Conservation (phyloP, 2,797 vertebrate genomes). For the Sarcophilus harrisii region DNA sequence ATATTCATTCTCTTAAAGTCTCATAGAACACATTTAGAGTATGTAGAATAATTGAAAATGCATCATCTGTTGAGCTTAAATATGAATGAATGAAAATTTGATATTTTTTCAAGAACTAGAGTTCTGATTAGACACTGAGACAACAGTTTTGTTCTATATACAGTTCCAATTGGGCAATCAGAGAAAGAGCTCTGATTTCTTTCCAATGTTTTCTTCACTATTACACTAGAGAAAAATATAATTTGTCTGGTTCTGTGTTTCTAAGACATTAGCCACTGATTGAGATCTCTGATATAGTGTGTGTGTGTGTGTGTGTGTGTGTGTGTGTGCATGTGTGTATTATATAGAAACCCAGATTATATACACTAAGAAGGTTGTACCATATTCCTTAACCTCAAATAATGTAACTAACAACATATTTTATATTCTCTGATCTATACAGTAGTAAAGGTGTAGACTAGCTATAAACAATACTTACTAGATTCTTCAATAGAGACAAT, state of each 20-base stretch:
- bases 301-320: too few relatives aligned
- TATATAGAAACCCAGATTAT: background rate
- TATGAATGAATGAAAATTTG: background rate
- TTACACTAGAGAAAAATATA: slow-evolving; percentile 8
- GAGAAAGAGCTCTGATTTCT: background rate
- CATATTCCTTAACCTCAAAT: background rate
- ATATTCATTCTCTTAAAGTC: background rate
- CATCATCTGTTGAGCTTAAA: background rate
- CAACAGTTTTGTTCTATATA: background rate
- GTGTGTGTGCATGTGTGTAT: background rate
- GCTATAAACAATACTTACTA: background rate
- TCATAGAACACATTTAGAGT: too few relatives aligned
- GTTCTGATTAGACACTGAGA: slow-evolving; percentile 15
- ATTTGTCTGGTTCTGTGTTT: slow-evolving; percentile 4
- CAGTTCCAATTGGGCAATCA: background rate
- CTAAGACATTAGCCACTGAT: background rate
- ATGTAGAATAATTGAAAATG: background rate
- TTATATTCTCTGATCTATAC: background rate
- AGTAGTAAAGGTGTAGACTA: background rate
- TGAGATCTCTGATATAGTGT: background rate
- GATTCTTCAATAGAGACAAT: background rate
- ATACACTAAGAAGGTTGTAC: background rate
- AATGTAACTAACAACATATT: background rate
- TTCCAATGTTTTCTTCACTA: background rate
- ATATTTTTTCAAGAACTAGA: background rate